Evolutionary conservation across 1,140 invertebrate genomes (phyloP).

Genomic region (Drosophila pandora): DNA sequence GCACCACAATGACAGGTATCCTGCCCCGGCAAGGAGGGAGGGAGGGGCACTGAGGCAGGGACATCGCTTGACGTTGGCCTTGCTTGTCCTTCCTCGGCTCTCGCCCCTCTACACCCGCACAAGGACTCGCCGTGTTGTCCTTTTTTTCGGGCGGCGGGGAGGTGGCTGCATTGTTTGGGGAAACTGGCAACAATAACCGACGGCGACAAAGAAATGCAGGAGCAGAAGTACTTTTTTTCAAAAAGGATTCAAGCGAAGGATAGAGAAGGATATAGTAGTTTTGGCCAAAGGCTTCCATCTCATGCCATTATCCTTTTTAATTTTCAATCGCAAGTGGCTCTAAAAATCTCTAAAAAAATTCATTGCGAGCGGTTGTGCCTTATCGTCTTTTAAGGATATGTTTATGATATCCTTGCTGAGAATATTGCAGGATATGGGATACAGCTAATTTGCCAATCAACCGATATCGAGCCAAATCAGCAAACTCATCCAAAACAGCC

Average conservation of each 20-base stretch:
- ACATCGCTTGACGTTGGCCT: slow-evolving; percentile 43
- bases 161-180: slow-evolving; percentile 60
- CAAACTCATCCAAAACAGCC: slow-evolving; percentile 7
- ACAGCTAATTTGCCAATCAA: slow-evolving; percentile 13
- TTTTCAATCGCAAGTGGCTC: too few relatives aligned
- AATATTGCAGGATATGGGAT: background rate
- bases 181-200: slow-evolving; percentile 54
- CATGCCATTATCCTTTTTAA: too few relatives aligned
- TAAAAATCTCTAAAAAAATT: too few relatives aligned
- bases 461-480: slow-evolving; percentile 24
- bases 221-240: background rate
- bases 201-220: slow-evolving; percentile 51
- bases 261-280: slow-evolving; percentile 29
- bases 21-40: slow-evolving; percentile 8
- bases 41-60: too few relatives aligned
- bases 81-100: slow-evolving; percentile 61
- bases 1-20: slow-evolving; percentile 59
- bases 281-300: slow-evolving; percentile 31
- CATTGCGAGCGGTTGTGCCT: too few relatives aligned
- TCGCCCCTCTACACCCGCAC: slow-evolving; percentile 17
- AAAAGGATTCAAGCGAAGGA: background rate
- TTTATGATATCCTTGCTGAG: slow-evolving; percentile 2
- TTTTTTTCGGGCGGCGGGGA: slow-evolving; percentile 3
- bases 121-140: slow-evolving; percentile 53
- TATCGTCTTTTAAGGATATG: too few relatives aligned